Conservation (phyloP, 2,113 vertebrate genomes). For the Hiodon tergisus region DNA sequence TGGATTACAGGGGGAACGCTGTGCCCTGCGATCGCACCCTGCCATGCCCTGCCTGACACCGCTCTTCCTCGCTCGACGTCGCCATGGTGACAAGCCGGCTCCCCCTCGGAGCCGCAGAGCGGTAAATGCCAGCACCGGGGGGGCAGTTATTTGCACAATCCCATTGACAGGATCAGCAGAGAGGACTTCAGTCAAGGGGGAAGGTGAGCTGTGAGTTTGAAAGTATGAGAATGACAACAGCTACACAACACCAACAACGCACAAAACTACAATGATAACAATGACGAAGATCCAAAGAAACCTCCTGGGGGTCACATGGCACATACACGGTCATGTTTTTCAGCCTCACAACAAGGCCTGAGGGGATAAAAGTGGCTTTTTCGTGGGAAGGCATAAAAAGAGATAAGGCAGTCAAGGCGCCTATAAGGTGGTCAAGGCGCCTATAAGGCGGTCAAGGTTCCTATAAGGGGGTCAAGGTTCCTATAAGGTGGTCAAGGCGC, state of each 20-base stretch:
- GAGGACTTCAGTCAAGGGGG: background rate
- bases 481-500: too few relatives aligned
- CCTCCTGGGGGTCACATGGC: background rate
- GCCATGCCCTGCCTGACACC: slow-evolving; percentile 88
- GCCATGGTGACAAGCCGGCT: slow-evolving; percentile 84
- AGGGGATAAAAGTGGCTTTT: too few relatives aligned
- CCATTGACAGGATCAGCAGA: too few relatives aligned
- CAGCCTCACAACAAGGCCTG: too few relatives aligned
- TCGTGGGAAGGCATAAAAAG: too few relatives aligned
- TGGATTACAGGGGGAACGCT: slow-evolving; percentile 95
- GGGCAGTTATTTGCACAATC: background rate
- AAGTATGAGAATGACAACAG: slow-evolving; percentile 33
- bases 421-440: too few relatives aligned
- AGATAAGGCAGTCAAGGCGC: too few relatives aligned
- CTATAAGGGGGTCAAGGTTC: too few relatives aligned
- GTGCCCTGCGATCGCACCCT: slow-evolving; percentile 78
- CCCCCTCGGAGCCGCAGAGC: slow-evolving; percentile 63
- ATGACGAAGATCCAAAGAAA: too few relatives aligned
- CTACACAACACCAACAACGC: background rate
- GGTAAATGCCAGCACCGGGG: slow-evolving; percentile 60
- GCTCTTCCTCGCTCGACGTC: slow-evolving; percentile 94
- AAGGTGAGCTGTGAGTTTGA: slow-evolving; percentile 41
- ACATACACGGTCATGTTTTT: background rate
- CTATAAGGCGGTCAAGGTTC: too few relatives aligned
- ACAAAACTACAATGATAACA: too few relatives aligned